A percentile compares a stretch with the other conserved stretches of the same genome.
These are phyloP conservation scores for Drosophila suzukii DNA, from an alignment of 1,140 invertebrate genomes.

Conservation along the genomic window DNA sequence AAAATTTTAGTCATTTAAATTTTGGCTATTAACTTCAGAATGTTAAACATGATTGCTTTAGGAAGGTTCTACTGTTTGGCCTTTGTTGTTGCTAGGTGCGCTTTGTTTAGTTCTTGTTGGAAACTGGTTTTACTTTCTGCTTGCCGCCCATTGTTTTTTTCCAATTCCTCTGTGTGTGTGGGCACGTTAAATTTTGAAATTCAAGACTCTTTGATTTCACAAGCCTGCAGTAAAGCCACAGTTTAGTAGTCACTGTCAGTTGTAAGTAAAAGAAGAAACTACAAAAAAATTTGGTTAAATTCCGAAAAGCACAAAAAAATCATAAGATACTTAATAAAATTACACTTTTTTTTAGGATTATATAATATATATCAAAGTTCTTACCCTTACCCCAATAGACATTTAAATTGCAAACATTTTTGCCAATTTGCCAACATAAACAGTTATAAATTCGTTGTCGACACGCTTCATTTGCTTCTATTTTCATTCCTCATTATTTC, in stretches of 20 bases:
- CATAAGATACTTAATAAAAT: no score
- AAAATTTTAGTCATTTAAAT: no score
- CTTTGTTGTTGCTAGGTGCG: conserved; percentile 45
- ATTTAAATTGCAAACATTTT: conserved; percentile 22
- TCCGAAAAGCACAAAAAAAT: no score
- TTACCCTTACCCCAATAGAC: neutral
- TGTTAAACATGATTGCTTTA: neutral
- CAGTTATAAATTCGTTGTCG: conserved; percentile 21
- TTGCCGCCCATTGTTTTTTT: conserved; percentile 19
- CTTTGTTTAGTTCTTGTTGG: conserved; percentile 41
- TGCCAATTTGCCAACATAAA: conserved; percentile 32
- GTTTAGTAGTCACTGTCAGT: conserved; percentile 17
- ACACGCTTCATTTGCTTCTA: conserved; percentile 36
- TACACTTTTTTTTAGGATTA: no score
- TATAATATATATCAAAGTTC: no score
- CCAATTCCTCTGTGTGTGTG: conserved; percentile 15
- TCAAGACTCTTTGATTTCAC: conserved; percentile 30
- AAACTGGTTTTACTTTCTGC: conserved; percentile 53
- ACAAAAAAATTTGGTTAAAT: neutral
- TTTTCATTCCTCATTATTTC: neutral
- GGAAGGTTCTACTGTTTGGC: neutral
- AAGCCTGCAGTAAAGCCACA: conserved; percentile 1
- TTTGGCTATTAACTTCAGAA: neutral
- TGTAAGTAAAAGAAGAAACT: neutral
- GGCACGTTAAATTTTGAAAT: conserved; percentile 54